Conservation (phyloP, 2,797 vertebrate genomes). For the Sebastolobus alascanus region DNA sequence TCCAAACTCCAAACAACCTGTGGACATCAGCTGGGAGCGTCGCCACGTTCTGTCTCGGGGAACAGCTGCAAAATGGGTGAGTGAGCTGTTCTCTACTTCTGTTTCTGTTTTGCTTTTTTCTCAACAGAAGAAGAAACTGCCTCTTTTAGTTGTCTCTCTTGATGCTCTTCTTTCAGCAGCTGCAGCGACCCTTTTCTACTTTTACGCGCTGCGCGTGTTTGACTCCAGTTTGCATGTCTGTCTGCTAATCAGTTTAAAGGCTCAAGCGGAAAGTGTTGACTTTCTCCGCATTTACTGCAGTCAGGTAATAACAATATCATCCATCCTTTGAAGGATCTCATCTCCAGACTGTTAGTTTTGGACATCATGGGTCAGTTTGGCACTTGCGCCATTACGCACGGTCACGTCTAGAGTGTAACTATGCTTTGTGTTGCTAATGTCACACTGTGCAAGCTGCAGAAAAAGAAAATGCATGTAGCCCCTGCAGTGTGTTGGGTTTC, state of each 20-base stretch:
- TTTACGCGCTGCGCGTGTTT: background rate
- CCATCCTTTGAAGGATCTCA: background rate
- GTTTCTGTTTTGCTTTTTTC: background rate
- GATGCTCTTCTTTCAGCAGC: background rate
- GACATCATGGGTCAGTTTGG: background rate
- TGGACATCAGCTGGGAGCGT: constrained; percentile 29
- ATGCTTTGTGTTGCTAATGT: background rate
- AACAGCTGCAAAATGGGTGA: constrained; percentile 60
- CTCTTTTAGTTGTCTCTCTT: background rate
- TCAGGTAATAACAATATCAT: background rate
- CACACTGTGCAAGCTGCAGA: background rate
- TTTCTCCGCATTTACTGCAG: constrained; percentile 19
- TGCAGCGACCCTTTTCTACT: background rate
- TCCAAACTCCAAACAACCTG: constrained; percentile 45
- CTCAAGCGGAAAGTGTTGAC: constrained; percentile 18
- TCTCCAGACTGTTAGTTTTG: background rate
- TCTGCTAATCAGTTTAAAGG: constrained; percentile 48
- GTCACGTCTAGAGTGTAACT: background rate
- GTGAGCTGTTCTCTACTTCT: background rate
- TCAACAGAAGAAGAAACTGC: background rate
- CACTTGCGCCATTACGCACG: background rate
- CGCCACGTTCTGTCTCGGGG: constrained; percentile 1
- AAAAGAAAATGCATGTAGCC: background rate
- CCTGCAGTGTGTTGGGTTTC: background rate
- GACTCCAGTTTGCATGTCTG: constrained; percentile 17